A percentile compares a stretch with the other conserved stretches of the same genome.
These are phyloP conservation scores for Lacanobia wlatinum DNA, from an alignment of 2,888 invertebrate genomes.

Conservation along the genomic window DNA sequence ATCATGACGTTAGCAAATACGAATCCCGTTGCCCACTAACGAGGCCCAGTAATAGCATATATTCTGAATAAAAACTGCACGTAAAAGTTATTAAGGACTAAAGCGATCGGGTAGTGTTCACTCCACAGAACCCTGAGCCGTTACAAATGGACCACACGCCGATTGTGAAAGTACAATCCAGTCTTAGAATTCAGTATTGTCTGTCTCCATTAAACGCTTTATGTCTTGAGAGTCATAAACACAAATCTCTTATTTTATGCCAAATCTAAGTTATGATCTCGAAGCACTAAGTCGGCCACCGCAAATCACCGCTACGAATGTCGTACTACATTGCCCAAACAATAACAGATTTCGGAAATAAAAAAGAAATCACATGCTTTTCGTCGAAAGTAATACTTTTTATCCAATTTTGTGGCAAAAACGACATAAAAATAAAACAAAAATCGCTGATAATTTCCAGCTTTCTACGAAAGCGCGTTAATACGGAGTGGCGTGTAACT, in stretches of 20 bases:
- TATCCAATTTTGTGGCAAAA: constrained; percentile 59
- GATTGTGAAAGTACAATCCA: constrained; percentile 19
- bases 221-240: constrained; percentile 29
- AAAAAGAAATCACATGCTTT: constrained; percentile 64
- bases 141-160: constrained; percentile 44
- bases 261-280: constrained; percentile 39
- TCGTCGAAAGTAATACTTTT: constrained; percentile 58
- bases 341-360: constrained; percentile 52
- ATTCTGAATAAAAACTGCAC: constrained; percentile 57
- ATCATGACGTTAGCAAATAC: constrained; percentile 65
- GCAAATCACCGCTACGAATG: constrained; percentile 61
- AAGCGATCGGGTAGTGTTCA: constrained; percentile 50
- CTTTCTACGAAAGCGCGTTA: constrained; percentile 69
- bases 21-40: constrained; percentile 64
- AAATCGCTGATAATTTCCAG: constrained; percentile 53
- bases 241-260: constrained; percentile 45
- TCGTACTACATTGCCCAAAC: constrained; percentile 55
- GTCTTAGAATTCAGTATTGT: constrained; percentile 29
- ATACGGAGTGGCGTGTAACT: constrained; percentile 74
- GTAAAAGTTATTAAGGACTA: constrained; percentile 48
- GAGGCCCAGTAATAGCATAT: constrained; percentile 55
- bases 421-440: constrained; percentile 55
- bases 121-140: constrained; percentile 27
- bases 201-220: constrained; percentile 32
- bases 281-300: constrained; percentile 53